Evolutionary conservation across 2,888 invertebrate species (phyloP), one percentile per base, ranked within the genome.

Genomic region (Strigamia transsilvanica): DNA sequence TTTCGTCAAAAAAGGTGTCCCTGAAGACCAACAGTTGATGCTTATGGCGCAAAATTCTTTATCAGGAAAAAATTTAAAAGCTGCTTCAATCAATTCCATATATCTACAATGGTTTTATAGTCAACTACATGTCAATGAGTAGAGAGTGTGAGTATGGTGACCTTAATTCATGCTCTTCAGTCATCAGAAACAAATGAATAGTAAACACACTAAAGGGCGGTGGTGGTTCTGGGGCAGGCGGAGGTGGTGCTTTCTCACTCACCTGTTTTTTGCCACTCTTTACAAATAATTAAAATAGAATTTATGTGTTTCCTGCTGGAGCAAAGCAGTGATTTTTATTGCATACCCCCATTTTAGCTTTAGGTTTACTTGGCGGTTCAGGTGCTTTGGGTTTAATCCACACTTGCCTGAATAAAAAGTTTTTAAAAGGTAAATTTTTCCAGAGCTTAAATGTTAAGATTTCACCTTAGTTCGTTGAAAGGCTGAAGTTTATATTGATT

Each of bases 81-180:
- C 73, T 34, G 61, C 81, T 81, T 73, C 81, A 34, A 81, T 18
- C 18, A 81, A 81, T 13, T 18, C 21, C 80, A 80, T 80, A 51
- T 80, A 80, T 12, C 56, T 80, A 15, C 2, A 27, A 78, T 21
- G 3, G 3, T 61, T 23, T 15, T 23, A 6, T 61, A 6, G 10
- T 51, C n/a, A 51, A 51, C 13, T n/a, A n/a, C 2, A n/a, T n/a
- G 51, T 4, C 3, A 51, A 6, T 51, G 3, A 6, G 2, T 51
- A 51, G 3, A 6, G n/a, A n/a, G n/a, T 51, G 3, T 9, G 10
- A n/a, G 5, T 51, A 4, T 73, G 3, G 13, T 6, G 3, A 78
- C 78, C 78, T 34, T 32, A 27, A 23, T 34, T 80, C 23, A 56
- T 80, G 51, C 56, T 80, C 80, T 32, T 80, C 80, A 10, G 27